Evolutionary conservation across 2,113 vertebrate genomes (phyloP), one percentile per base, ranked within the genome.

Genomic region (Tyto alba): DNA sequence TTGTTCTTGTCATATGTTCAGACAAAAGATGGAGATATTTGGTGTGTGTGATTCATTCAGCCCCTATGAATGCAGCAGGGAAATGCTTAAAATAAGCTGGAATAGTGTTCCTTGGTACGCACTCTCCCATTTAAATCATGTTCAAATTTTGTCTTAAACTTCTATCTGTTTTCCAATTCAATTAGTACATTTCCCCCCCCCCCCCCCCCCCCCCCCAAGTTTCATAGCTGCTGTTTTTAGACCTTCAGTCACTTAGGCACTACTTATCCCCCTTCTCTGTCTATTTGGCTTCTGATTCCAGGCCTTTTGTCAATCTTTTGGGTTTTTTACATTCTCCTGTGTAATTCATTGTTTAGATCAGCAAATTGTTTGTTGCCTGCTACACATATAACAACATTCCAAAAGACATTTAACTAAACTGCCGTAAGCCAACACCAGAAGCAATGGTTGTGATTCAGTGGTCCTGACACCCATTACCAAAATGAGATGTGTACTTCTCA

Each of bases 311-410:
- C 94, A 95, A 32, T 38, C 45, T 83, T 95, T 73, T 71, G 56
- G 26, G n/a, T 4, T 5, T 85, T 90, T 94, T 94, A 6, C 36
- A 69, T 53, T 63, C 71, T 95, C 41, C 36, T 2, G 11, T 25
- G 85, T 92, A 91, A 93, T 93, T 89, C 47, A 66, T 93, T 83
- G 55, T 93, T 96, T 97, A 69, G 89, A 86, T 22, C 57, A 96
- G 32, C 57, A 50, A 82, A 67, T 69, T 80, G 52, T 97, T 97
- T 96, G 83, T 92, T 96, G 55, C 48, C 73, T 55, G n/a, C 15
- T 79, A 76, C 64, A 60, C 57, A 93, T 90, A 88, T 27, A 92
- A 60, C 32, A 76, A 85, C 26, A 66, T 79, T 96, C 79, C 63
- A 89, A 67, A 95, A 64, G 21, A 48, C 20, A 55, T 50, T 83